Conservation (phyloP, 2,888 invertebrate genomes). For the Apamea monoglypha region DNA sequence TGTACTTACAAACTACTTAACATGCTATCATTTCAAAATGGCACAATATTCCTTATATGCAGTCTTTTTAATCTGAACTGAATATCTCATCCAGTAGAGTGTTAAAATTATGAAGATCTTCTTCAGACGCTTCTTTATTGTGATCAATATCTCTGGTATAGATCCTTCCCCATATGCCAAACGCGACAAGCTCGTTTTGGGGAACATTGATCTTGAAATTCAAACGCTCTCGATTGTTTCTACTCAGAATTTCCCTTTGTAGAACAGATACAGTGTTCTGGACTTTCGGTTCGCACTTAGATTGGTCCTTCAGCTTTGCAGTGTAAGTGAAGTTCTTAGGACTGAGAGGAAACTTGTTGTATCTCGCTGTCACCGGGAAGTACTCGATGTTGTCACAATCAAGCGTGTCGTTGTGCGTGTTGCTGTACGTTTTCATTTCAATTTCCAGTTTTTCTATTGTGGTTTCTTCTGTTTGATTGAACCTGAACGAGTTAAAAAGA, state of each 20-base stretch:
- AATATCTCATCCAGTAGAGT: slow-evolving; percentile 79
- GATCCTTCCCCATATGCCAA: slow-evolving; percentile 86
- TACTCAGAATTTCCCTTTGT: slow-evolving; percentile 49
- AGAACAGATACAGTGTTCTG: slow-evolving; percentile 44
- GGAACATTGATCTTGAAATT: slow-evolving; percentile 77
- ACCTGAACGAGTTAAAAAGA: slow-evolving; percentile 78
- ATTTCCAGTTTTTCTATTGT: slow-evolving; percentile 85
- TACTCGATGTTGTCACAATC: slow-evolving; percentile 84
- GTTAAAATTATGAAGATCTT: slow-evolving; percentile 75
- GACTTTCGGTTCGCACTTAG: slow-evolving; percentile 38
- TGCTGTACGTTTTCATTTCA: slow-evolving; percentile 81
- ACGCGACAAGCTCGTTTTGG: slow-evolving; percentile 85
- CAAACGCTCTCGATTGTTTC: slow-evolving; percentile 66
- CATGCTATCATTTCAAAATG: slow-evolving; percentile 27
- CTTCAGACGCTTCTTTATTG: slow-evolving; percentile 70
- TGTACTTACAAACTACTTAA: background rate
- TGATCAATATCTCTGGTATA: slow-evolving; percentile 86
- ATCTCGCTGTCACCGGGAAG: slow-evolving; percentile 87
- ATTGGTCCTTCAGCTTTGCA: slow-evolving; percentile 24
- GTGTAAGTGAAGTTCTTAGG: slow-evolving; percentile 75
- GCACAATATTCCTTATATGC: slow-evolving; percentile 29
- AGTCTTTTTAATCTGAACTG: slow-evolving; percentile 51
- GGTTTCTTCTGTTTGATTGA: slow-evolving; percentile 79
- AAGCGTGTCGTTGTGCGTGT: slow-evolving; percentile 78
- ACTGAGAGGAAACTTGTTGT: slow-evolving; percentile 86